Conservation (phyloP, 2,888 invertebrate species). For the Argyra leucocephala region DNA sequence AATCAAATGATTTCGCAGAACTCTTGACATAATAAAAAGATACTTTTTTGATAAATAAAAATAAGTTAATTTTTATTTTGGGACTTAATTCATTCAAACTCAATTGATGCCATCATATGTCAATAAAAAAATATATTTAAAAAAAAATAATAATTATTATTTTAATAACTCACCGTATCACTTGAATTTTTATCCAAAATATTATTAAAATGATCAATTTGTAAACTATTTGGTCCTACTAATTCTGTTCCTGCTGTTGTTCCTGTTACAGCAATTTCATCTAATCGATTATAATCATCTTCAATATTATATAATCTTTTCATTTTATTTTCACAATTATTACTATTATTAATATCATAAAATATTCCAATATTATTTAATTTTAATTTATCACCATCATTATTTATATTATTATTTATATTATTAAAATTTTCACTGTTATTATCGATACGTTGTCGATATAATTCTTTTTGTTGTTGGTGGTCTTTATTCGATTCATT, state of each 20-base stretch:
- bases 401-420: constrained; percentile 12
- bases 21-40: too few species aligned
- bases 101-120: too few species aligned
- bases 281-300: background rate
- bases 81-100: too few species aligned
- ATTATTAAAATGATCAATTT: background rate
- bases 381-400: constrained; percentile 9
- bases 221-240: background rate
- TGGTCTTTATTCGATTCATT: too few species aligned
- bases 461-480: background rate
- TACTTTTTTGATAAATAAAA: too few species aligned
- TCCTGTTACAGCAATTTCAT: too few species aligned
- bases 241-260: too few species aligned
- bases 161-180: background rate
- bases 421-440: background rate
- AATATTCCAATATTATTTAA: background rate
- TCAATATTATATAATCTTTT: background rate
- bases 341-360: background rate
- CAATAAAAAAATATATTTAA: too few species aligned
- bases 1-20: too few species aligned
- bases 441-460: too few species aligned
- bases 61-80: too few species aligned
- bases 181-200: background rate
- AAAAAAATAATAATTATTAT: too few species aligned
- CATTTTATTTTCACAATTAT: background rate